Conservation (phyloP, 2,797 vertebrate genomes). For the Crenuchus spilurus region DNA sequence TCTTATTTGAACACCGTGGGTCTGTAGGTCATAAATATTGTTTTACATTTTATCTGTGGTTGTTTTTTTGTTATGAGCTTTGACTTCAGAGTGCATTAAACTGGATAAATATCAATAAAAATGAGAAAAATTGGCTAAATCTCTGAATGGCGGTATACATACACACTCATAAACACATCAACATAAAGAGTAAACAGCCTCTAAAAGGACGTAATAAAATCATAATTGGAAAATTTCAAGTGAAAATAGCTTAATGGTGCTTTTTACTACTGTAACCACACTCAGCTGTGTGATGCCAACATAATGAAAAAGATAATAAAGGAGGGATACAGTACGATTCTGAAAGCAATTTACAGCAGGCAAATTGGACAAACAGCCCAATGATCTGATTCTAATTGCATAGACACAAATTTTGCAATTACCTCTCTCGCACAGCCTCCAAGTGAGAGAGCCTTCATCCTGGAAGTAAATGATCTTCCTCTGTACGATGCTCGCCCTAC, state of each 20-base stretch:
- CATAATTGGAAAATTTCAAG: too few relatives aligned
- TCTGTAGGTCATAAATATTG: too few relatives aligned
- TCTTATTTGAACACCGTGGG: too few relatives aligned
- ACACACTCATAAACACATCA: too few relatives aligned
- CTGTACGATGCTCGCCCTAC: constrained; percentile 95
- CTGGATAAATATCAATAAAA: too few relatives aligned
- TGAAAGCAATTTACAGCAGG: constrained; percentile 3
- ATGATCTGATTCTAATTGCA: constrained; percentile 17
- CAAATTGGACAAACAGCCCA: constrained; percentile 21
- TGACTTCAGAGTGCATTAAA: too few relatives aligned
- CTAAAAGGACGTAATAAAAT: neutral
- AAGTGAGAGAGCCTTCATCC: constrained; percentile 93
- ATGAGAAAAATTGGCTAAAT: too few relatives aligned
- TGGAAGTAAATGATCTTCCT: constrained; percentile 96
- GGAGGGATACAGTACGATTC: neutral
- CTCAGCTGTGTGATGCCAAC: neutral
- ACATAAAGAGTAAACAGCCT: too few relatives aligned
- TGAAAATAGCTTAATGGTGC: constrained; percentile 9
- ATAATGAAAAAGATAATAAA: neutral
- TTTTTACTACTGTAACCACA: neutral
- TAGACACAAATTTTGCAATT: constrained; percentile 60
- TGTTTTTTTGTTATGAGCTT: too few relatives aligned
- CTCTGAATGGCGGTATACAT: neutral
- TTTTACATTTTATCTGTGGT: too few relatives aligned
- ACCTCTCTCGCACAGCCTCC: constrained; percentile 96